Percentiles rank a stretch among this genome's conserved stretches.
These are phyloP conservation scores for Nymphalis polychloros DNA, from an alignment of 2,888 invertebrate species.

Conservation along the genomic window DNA sequence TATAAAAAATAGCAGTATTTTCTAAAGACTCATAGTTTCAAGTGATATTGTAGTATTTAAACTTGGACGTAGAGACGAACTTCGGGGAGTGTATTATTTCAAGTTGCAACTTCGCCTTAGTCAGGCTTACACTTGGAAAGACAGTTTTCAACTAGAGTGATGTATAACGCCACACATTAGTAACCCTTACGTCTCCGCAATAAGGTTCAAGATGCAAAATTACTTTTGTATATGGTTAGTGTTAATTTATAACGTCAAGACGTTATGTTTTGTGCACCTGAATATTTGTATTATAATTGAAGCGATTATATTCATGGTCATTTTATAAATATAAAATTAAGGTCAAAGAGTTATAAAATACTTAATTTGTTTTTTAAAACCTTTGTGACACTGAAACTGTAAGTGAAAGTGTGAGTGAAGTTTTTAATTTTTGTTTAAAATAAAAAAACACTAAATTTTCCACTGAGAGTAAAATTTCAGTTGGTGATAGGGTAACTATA, in stretches of 20 bases:
- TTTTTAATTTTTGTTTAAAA: too few relatives aligned
- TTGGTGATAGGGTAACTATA: too few relatives aligned
- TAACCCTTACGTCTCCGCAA: not conserved
- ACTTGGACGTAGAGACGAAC: constrained; percentile 30
- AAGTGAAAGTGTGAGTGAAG: too few relatives aligned
- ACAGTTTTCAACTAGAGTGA: constrained; percentile 48
- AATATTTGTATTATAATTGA: constrained; percentile 1
- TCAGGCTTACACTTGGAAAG: constrained; percentile 44
- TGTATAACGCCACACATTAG: not conserved
- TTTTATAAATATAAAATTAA: not conserved
- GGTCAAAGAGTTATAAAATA: not conserved
- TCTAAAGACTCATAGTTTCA: constrained; percentile 10
- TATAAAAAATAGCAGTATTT: constrained; percentile 9
- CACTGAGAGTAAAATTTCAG: too few relatives aligned
- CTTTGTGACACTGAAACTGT: too few relatives aligned
- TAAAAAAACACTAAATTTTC: too few relatives aligned
- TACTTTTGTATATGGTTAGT: not conserved
- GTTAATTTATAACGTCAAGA: constrained; percentile 13
- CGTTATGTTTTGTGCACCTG: constrained; percentile 7
- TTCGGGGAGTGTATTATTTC: constrained; percentile 42
- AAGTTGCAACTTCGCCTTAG: constrained; percentile 40
- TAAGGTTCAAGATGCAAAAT: not conserved
- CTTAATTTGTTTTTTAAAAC: too few relatives aligned
- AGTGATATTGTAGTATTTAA: constrained; percentile 33
- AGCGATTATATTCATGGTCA: not conserved